These are phyloP conservation scores for Egretta garzetta DNA, from an alignment of 2,113 vertebrate species.

Conservation along the genomic window DNA sequence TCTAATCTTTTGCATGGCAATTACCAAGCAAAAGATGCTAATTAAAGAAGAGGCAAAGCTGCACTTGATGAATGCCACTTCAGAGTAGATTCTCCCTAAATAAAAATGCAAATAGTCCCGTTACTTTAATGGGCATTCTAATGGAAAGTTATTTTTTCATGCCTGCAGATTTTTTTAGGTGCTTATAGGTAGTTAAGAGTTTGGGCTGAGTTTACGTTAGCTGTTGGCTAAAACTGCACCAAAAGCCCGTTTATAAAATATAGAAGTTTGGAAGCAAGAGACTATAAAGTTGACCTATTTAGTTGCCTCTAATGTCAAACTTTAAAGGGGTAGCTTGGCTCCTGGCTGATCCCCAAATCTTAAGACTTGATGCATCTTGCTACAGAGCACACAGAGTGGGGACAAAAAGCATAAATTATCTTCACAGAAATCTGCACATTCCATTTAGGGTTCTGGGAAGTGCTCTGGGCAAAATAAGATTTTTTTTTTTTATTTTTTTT, in stretches of 20 bases:
- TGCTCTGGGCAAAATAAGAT: not conserved
- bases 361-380: not conserved
- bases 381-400: not conserved
- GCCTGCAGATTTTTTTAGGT: not conserved
- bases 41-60: conserved; percentile 58
- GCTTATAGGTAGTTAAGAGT: not conserved
- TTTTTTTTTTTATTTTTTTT: too few species aligned
- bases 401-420: not conserved
- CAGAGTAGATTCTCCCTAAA: conserved; percentile 28
- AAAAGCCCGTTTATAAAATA: not conserved
- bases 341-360: not conserved
- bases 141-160: not conserved
- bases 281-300: not conserved
- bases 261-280: not conserved
- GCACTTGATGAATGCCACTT: conserved; percentile 25
- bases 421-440: not conserved
- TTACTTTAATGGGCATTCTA: conserved; percentile 17
- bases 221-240: conserved; percentile 19
- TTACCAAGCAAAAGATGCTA: conserved; percentile 48
- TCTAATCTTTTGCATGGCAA: conserved; percentile 59
- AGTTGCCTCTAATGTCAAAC: not conserved
- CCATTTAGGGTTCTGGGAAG: not conserved
- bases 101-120: not conserved
- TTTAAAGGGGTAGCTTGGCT: not conserved
- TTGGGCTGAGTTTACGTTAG: not conserved